A percentile compares a stretch with the other conserved stretches of the same genome.
These are phyloP conservation scores for Rhynchomys soricoides DNA, from an alignment of 2,113 vertebrate genomes.

Conservation along the genomic window DNA sequence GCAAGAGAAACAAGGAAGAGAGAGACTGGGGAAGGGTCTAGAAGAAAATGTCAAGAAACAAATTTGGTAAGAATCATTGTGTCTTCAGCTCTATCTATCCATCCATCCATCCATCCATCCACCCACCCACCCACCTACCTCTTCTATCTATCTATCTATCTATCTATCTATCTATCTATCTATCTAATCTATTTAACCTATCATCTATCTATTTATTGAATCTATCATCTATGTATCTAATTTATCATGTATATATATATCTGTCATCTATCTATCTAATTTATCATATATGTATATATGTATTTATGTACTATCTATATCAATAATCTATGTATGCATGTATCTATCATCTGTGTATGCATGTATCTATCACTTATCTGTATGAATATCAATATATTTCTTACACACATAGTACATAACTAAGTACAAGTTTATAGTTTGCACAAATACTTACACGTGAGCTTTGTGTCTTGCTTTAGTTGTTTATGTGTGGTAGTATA, in stretches of 20 bases:
- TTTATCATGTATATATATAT: no score
- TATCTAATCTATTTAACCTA: no score
- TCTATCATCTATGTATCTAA: no score
- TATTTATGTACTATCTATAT: neutral
- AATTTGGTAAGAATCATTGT: neutral
- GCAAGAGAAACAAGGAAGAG: neutral
- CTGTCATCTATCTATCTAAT: neutral
- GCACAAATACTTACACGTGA: neutral
- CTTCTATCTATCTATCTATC: no score
- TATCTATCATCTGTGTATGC: neutral
- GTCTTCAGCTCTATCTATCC: neutral
- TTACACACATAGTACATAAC: neutral
- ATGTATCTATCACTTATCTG: neutral
- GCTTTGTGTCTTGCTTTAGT: slow-evolving; percentile 19
- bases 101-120: neutral
- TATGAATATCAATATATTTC: neutral
- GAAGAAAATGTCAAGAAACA: neutral
- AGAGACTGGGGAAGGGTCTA: neutral
- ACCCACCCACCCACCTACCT: no score
- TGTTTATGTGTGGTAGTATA: neutral
- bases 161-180: neutral
- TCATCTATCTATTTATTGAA: no score
- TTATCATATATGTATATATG: neutral
- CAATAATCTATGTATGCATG: neutral
- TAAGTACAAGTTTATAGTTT: neutral